phyloP scores from a whole-genome alignment of 1,140 invertebrate species.

The Ceratina japonica region DNA sequence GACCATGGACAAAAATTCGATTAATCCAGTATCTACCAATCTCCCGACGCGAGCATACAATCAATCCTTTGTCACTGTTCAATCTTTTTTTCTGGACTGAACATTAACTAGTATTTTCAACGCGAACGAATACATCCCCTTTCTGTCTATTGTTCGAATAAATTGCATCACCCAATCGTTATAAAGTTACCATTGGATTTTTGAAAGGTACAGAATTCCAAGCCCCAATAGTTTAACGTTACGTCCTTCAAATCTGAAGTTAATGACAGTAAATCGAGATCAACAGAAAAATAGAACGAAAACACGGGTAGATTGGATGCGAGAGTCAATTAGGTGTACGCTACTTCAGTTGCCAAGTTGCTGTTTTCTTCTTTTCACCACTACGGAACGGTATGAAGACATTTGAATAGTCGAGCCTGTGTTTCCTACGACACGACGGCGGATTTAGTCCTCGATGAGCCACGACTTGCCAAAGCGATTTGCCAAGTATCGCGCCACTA shows the following conservation, averaged over 20 bases:
- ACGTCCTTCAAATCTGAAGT: neutral
- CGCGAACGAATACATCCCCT: neutral
- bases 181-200: too few relatives aligned
- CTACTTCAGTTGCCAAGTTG: conserved; percentile 13
- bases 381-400: neutral
- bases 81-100: neutral
- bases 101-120: neutral
- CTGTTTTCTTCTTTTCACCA: neutral
- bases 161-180: neutral
- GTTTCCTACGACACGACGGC: neutral
- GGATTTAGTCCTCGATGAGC: conserved; percentile 32
- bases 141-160: neutral
- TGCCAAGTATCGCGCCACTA: conserved; percentile 27
- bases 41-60: neutral
- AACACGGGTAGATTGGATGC: neutral
- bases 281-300: neutral
- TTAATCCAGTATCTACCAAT: conserved; percentile 1
- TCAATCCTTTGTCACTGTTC: conserved; percentile 8
- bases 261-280: neutral
- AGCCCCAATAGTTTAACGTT: too few relatives aligned
- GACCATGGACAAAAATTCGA: neutral
- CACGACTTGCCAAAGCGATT: neutral
- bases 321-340: neutral
- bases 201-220: too few relatives aligned
- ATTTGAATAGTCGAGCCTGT: neutral